phyloP scores from a whole-genome alignment of 1,140 invertebrate genomes.

The Drosophila tristis region DNA sequence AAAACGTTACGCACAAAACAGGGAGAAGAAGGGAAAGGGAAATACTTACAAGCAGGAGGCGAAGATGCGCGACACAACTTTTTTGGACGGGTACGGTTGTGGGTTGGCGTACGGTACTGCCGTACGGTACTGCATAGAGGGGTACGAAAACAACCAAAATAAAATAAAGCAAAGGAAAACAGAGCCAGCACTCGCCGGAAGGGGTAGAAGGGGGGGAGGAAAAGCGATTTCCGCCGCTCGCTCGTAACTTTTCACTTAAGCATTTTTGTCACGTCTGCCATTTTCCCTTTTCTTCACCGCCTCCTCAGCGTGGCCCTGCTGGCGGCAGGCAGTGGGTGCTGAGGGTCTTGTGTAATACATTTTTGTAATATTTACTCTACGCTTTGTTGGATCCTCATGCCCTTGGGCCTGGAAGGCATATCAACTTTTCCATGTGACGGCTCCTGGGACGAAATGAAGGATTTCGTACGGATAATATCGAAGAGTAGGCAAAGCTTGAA shows the following conservation, averaged over 20 bases:
- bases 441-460: not conserved
- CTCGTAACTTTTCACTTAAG: slow-evolving; percentile 82
- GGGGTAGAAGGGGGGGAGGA: slow-evolving; percentile 9
- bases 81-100: slow-evolving; percentile 1
- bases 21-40: not conserved
- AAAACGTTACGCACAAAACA: slow-evolving; percentile 40
- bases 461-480: too few species aligned
- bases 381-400: slow-evolving; percentile 58
- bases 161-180: slow-evolving; percentile 48
- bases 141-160: slow-evolving; percentile 40
- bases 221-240: slow-evolving; percentile 65
- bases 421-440: slow-evolving; percentile 34
- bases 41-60: not conserved
- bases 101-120: too few species aligned
- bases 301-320: not conserved
- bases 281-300: slow-evolving; percentile 33
- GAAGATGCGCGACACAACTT: slow-evolving; percentile 42
- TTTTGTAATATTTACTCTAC: slow-evolving; percentile 81
- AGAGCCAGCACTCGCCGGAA: too few species aligned
- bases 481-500: too few species aligned
- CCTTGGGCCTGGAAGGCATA: slow-evolving; percentile 37
- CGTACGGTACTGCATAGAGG: not conserved
- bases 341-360: slow-evolving; percentile 62
- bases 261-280: slow-evolving; percentile 81
- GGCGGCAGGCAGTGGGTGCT: not conserved